Conservation (phyloP, 2,113 vertebrate genomes). For the Ia io region DNA sequence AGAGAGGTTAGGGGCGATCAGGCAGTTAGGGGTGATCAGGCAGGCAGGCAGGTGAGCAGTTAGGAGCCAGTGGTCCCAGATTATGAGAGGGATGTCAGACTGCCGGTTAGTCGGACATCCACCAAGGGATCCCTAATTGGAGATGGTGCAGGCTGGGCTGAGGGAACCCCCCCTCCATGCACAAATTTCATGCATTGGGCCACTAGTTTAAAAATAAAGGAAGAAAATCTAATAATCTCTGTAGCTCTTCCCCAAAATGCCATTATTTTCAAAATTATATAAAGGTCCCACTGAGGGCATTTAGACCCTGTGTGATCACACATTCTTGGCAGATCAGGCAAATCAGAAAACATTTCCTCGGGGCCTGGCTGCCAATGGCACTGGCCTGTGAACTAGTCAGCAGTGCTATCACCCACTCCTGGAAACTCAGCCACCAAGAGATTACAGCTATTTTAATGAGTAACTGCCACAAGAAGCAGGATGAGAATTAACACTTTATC, state of each 20-base stretch:
- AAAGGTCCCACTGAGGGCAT: not conserved
- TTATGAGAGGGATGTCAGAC: too few relatives aligned
- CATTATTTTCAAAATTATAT: not conserved
- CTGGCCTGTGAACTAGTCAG: not conserved
- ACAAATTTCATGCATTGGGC: too few relatives aligned
- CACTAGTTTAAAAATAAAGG: not conserved
- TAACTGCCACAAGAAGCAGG: not conserved
- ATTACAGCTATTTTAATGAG: not conserved
- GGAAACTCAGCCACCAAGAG: not conserved
- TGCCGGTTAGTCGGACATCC: too few relatives aligned
- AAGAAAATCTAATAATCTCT: not conserved
- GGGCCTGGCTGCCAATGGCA: not conserved
- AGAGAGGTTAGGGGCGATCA: too few relatives aligned
- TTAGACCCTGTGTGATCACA: not conserved
- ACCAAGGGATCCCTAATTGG: too few relatives aligned
- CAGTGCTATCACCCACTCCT: not conserved
- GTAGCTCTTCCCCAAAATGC: not conserved
- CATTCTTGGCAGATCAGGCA: not conserved
- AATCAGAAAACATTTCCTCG: not conserved
- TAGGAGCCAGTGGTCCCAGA: too few relatives aligned
- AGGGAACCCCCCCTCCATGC: too few relatives aligned
- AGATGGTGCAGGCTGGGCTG: too few relatives aligned
- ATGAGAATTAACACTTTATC: not conserved
- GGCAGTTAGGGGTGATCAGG: too few relatives aligned
- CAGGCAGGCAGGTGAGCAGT: too few relatives aligned